Evolutionary conservation across 2,888 invertebrate species (phyloP), one percentile per base, ranked within the genome.

Genomic region (Cephalotes varians): DNA sequence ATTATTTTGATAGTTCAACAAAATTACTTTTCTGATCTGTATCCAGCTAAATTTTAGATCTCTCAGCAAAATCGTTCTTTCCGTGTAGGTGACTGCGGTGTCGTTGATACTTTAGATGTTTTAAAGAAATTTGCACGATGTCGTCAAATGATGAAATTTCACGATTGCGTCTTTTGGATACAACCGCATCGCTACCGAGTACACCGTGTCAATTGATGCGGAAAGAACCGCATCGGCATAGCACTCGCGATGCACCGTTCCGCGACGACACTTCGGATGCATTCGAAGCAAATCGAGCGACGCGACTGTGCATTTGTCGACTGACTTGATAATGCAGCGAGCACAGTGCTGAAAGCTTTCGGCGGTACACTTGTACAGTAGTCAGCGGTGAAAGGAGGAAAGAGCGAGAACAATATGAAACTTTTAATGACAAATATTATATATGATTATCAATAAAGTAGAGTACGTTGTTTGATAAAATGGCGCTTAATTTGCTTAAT

Each of bases 291-390:
- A 76, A 64, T 76, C 51, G 56, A 56, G 67, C 67, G 77, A 44
- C 44, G 44, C 67, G 40, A 79, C 34, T 56, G 56, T 67, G 44
- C 56, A 44, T 21, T 67, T 44, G 67, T 44, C 67, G 76, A 65
- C 40, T 65, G 76, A 76, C 28, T 64, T 21, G 76, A 65, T 76
- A 28, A 21, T 10, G 21, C 54, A 21, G 64, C 15, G 51, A 76
- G 28, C 15, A 37, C 51, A 40, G 31, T 34, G 37, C 21, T n/a
- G 37, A 73, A 65, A 64, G 54, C 65, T 65, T 12, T 51, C 40
- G 28, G 18, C 28, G 44, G 6, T 34, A 47, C 21, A 47, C 56
- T 31, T 21, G 28, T 7, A 15, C 21, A 15, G 28, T n/a, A 28
- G 18, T 10, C 28, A n/a, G n/a, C n/a, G 40, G 25, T 2, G 28